Conservation (phyloP, 2,113 vertebrate genomes). For the Alethe castanea region DNA sequence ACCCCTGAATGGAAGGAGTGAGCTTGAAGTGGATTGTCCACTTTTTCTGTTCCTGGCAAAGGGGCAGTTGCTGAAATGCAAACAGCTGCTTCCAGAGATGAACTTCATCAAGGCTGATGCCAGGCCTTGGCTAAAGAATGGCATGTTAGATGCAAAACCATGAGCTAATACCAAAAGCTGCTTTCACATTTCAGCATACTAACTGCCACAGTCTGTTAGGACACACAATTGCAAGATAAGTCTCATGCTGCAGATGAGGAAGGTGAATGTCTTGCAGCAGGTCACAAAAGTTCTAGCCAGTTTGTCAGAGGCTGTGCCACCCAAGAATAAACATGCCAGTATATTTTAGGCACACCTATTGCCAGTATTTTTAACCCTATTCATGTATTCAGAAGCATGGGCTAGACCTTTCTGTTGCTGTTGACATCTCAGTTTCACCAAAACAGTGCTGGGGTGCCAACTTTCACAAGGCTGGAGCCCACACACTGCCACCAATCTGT, state of each 20-base stretch:
- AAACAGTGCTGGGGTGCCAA: background rate
- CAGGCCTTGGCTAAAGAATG: background rate
- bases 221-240: background rate
- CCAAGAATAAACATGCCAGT: background rate
- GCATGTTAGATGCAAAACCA: background rate
- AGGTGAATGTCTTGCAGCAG: background rate
- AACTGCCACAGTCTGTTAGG: background rate
- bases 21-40: background rate
- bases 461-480: background rate
- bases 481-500: background rate
- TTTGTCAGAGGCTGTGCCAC: background rate
- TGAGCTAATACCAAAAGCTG: background rate
- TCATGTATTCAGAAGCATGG: background rate
- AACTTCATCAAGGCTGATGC: background rate
- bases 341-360: background rate
- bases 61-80: background rate
- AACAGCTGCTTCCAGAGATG: background rate
- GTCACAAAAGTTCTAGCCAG: accelerated
- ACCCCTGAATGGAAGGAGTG: background rate
- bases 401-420: background rate
- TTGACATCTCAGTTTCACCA: background rate
- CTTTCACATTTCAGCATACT: background rate
- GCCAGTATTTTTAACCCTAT: background rate
- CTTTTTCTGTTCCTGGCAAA: background rate
- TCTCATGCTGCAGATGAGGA: background rate